Percentiles rank a stretch among this genome's conserved stretches.
Conservation (phyloP, 2,888 invertebrate genomes). For the Apodemia hepburni region DNA sequence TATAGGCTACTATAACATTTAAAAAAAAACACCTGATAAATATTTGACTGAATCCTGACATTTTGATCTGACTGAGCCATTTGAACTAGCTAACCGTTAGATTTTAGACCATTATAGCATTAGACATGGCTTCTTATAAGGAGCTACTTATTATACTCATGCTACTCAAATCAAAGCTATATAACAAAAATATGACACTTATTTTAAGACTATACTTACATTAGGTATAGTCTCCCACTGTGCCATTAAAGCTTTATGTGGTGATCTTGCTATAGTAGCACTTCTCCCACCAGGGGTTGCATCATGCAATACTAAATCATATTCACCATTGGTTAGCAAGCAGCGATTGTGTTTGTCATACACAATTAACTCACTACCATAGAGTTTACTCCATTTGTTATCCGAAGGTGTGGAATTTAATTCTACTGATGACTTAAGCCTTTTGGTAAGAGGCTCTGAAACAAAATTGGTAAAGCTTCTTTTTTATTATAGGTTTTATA, state of each 20-base stretch:
- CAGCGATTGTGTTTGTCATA: constrained; percentile 95
- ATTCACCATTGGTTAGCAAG: constrained; percentile 92
- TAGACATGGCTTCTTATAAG: too few species aligned
- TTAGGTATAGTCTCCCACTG: constrained; percentile 82
- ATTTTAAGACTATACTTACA: constrained; percentile 50
- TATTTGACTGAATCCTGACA: too few species aligned
- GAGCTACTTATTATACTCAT: too few species aligned
- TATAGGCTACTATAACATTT: too few species aligned
- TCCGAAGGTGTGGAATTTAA: constrained; percentile 46
- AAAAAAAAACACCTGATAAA: too few species aligned
- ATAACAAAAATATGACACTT: too few species aligned
- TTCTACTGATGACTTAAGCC: constrained; percentile 81
- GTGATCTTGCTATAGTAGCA: constrained; percentile 64
- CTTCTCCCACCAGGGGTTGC: constrained; percentile 83
- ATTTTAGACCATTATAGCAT: too few species aligned
- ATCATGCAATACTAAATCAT: constrained; percentile 92
- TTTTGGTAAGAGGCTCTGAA: constrained; percentile 85
- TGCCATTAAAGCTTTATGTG: constrained; percentile 73
- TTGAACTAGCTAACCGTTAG: too few species aligned
- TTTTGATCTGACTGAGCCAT: too few species aligned
- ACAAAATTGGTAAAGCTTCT: constrained; percentile 25
- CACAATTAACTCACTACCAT: constrained; percentile 91
- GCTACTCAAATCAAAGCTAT: too few species aligned
- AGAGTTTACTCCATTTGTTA: constrained; percentile 79
- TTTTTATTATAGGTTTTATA: background rate